phyloP scores from a whole-genome alignment of 2,797 vertebrate genomes.

The Bryconaethiops microstoma region DNA sequence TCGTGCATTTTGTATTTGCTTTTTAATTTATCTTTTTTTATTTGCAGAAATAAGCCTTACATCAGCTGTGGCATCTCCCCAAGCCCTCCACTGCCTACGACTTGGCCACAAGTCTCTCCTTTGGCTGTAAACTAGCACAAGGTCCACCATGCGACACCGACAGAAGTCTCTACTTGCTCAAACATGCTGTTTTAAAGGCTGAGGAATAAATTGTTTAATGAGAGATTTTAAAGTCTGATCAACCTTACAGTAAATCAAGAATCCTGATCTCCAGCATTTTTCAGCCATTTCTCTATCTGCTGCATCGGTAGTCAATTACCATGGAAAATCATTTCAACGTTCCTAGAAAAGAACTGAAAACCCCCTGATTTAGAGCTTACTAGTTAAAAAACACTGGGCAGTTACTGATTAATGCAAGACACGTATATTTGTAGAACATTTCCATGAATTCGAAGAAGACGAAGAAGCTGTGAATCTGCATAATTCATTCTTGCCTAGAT shows the following conservation, averaged over 20 bases:
- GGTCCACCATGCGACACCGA: not conserved
- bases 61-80: constrained; percentile 14
- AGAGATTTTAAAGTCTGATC: not conserved
- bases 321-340: not conserved
- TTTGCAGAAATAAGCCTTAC: constrained; percentile 9
- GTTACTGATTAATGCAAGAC: too few species aligned
- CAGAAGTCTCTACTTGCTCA: constrained; percentile 2
- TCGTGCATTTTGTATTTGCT: not conserved
- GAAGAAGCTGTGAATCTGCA: too few species aligned
- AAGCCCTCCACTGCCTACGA: not conserved
- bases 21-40: too few species aligned
- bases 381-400: too few species aligned
- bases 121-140: not conserved
- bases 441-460: too few species aligned
- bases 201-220: not conserved
- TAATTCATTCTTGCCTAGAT: too few species aligned
- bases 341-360: not conserved
- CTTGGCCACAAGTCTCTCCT: constrained; percentile 5
- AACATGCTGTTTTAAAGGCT: not conserved
- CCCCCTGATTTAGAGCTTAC: not conserved
- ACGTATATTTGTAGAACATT: too few species aligned
- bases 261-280: too few species aligned
- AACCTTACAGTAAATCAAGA: not conserved
- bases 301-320: not conserved
- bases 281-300: not conserved